phyloP scores from a whole-genome alignment of 2,888 invertebrate species.

The Tinea pellionella region DNA sequence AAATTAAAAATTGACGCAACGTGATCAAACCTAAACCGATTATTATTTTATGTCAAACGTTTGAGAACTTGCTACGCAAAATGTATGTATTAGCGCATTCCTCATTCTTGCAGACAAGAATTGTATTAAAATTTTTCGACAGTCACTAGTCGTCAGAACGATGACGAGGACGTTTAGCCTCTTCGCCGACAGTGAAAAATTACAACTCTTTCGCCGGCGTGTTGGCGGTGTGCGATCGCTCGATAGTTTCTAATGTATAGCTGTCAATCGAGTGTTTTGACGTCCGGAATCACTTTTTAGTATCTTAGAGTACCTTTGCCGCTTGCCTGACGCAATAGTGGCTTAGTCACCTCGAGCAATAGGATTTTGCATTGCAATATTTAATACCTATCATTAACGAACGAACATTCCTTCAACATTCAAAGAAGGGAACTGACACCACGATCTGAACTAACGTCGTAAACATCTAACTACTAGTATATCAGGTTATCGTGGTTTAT shows the following conservation, averaged over 20 bases:
- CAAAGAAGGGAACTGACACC: neutral
- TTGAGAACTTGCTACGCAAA: too few relatives aligned
- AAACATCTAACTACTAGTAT: slow-evolving; percentile 31
- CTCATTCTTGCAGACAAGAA: slow-evolving; percentile 40
- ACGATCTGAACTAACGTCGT: slow-evolving; percentile 21
- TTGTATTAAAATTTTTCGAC: slow-evolving; percentile 60
- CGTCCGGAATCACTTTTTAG: slow-evolving; percentile 51
- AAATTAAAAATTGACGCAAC: neutral
- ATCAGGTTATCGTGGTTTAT: slow-evolving; percentile 31
- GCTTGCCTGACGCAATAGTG: slow-evolving; percentile 30
- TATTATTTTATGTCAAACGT: too few relatives aligned
- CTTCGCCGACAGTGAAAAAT: slow-evolving; percentile 63
- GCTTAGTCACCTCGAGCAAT: slow-evolving; percentile 46
- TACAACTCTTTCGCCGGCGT: slow-evolving; percentile 42
- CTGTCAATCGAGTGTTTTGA: slow-evolving; percentile 63
- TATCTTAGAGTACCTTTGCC: slow-evolving; percentile 31
- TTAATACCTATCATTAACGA: neutral
- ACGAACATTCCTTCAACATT: neutral
- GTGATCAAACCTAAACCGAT: neutral
- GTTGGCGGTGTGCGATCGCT: slow-evolving; percentile 36
- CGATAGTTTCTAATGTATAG: slow-evolving; percentile 64
- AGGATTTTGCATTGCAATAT: slow-evolving; percentile 19
- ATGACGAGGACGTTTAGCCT: slow-evolving; percentile 59
- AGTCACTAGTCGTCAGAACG: slow-evolving; percentile 49
- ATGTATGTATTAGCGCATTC: slow-evolving; percentile 37